phyloP scores from a whole-genome alignment of 1,140 invertebrate species.

The Anastatus disparis region DNA sequence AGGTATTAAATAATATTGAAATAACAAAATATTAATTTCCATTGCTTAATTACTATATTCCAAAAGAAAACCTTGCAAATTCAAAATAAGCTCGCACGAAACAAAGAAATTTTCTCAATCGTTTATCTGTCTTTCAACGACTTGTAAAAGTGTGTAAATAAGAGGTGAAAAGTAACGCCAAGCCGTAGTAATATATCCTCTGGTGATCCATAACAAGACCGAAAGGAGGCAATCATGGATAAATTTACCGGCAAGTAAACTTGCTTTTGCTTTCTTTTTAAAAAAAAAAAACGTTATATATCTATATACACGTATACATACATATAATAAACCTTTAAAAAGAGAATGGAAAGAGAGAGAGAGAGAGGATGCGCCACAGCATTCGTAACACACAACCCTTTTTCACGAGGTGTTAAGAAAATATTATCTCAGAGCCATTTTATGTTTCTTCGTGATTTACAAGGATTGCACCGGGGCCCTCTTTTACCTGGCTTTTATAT shows the following conservation, averaged over 20 bases:
- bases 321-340: slow-evolving; percentile 3
- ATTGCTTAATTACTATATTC: too few relatives aligned
- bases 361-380: slow-evolving; percentile 16
- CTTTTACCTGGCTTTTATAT: background rate
- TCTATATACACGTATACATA: background rate
- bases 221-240: slow-evolving; percentile 39
- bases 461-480: slow-evolving; percentile 36
- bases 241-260: slow-evolving; percentile 34
- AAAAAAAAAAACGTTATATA: too few relatives aligned
- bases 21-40: too few relatives aligned
- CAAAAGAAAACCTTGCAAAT: too few relatives aligned
- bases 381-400: too few relatives aligned
- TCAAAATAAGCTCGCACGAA: too few relatives aligned
- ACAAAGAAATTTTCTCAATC: slow-evolving; percentile 22
- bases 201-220: slow-evolving; percentile 30
- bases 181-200: slow-evolving; percentile 1
- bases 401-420: slow-evolving; percentile 58
- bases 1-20: too few relatives aligned
- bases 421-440: slow-evolving; percentile 48
- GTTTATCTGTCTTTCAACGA: background rate
- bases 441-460: slow-evolving; percentile 53
- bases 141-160: slow-evolving; percentile 32
- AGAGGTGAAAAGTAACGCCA: background rate
- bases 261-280: background rate
- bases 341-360: slow-evolving; percentile 18